Evolutionary conservation across 2,888 invertebrate species (phyloP), one percentile per base, ranked within the genome.

Genomic region (Acleris emargana): DNA sequence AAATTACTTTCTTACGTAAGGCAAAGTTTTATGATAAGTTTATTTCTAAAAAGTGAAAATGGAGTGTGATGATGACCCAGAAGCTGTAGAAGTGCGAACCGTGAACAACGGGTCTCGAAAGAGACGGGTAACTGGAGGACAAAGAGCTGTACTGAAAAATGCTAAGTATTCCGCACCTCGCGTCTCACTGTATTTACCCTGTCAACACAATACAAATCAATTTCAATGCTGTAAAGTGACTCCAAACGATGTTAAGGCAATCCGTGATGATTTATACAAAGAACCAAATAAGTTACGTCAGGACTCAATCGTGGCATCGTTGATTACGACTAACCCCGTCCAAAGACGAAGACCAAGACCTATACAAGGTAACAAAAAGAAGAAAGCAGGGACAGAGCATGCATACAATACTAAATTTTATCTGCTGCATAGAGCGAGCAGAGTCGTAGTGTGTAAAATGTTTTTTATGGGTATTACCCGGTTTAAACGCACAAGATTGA

Each of bases 391-490:
- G 20, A 50, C 50, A 11, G 18, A 11, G 50, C 50, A 50, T 50
- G 50, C 50, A 50, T 50, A 50, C 50, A 50, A 50, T 17, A 50
- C 17, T 50, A 50, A 50, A 50, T 50, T 45, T 50, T 50, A 50
- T 22, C 50, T 50, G n/a, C 17, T 50, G 50, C 50, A 50, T 17
- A 22, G 50, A 2, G 13, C 17, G 17, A n/a, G 20, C 20, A 50
- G 50, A 50, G 50, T 50, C 5, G 18, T 11, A 20, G 50, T 50
- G 18, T 50, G 50, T 22, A 50, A 50, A 22, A 50, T 1, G 25
- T 50, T 50, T 22, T 50, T 50, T 22, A 50, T 50, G 50, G 11
- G 50, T 22, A 25, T 50, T 50, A 50, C 17, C 25, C 25, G 25
- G 25, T 25, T 25, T 25, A 25, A 25, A 25, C 25, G 25, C 25